Base-by-base conservation (phyloP, 2,797 vertebrate species). In the Florisuga fusca region DNA sequence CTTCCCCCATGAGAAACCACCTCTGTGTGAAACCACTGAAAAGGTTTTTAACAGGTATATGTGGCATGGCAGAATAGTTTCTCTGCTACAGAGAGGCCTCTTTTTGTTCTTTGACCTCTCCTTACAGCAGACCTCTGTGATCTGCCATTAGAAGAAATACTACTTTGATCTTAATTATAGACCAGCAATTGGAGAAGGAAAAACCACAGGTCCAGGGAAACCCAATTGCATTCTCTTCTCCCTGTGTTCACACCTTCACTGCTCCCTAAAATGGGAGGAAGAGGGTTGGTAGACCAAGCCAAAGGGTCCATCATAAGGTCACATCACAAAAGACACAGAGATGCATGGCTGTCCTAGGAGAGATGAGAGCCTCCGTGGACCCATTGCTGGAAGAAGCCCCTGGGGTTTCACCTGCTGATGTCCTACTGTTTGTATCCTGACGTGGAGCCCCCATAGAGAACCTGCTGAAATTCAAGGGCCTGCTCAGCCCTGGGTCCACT, bases 321-420 rank as follows among this genome's bases (percentile, higher is more conserved):
- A 14, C 0, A 0, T 11, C 25, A 54, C 15, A 36, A 29, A 62
- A 59, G 38, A 12, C 29, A 9, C 4, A 19, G 36, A 45, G 31
- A 8, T 25, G 15, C 10, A 1, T 1, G 3, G 12, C 25, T 62
- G 26, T 74, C 29, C 31, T 43, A 1, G 5, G 26, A 63, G 38
- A 63, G 84, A 57, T 8, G 33, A 43, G 46, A 86, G 29, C 29
- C 55, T 57, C 8, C 33, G 2, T 0, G 23, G 50, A 29, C 18
- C 57, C 54, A 21, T 12, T 1, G 4, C 46, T 84, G 76, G n/a
- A 46, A 22, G 68, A 69, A 14, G 7, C 10, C 76, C 45, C 51
- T n/a, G 36, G 66, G 63, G 31, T 43, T 83, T 53, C 19, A 12
- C 10, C 53, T 78, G 41, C 36, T 62, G 64, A 20, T 79, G 71